Evolutionary conservation across 2,888 invertebrate genomes (phyloP).

Genomic region (Chalcosyrphus nemorum): DNA sequence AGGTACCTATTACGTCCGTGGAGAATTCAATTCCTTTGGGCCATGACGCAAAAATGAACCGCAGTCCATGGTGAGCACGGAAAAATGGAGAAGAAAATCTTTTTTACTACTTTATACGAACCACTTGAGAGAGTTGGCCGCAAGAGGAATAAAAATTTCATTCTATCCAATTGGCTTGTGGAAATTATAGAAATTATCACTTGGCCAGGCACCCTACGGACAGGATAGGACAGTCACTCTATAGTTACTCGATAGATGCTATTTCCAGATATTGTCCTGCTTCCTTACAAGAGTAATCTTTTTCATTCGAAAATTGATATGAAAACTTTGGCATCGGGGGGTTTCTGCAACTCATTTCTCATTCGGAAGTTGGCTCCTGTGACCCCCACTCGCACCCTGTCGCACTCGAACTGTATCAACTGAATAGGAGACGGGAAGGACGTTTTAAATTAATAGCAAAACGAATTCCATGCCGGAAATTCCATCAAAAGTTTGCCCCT

Average conservation of each 20-base stretch:
- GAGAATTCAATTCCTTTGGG: conserved; percentile 42
- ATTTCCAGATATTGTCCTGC: conserved; percentile 31
- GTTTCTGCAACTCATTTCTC: conserved; percentile 42
- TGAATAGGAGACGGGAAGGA: conserved; percentile 31
- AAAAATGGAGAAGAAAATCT: conserved; percentile 7
- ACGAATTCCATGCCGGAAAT: conserved; percentile 63
- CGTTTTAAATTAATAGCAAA: conserved; percentile 66
- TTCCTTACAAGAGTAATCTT: conserved; percentile 16
- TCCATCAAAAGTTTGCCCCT: conserved; percentile 60
- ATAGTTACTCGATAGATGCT: conserved; percentile 7
- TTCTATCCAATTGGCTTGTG: conserved; percentile 21
- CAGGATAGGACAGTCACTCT: too few species aligned
- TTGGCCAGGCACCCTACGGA: conserved; percentile 42
- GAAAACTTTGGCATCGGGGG: conserved; percentile 50
- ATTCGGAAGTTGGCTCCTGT: conserved; percentile 31
- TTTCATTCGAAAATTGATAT: conserved; percentile 41
- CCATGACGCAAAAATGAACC: conserved; percentile 18
- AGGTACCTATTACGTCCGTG: conserved; percentile 40
- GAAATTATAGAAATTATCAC: conserved; percentile 66
- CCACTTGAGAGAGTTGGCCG: conserved; percentile 25
- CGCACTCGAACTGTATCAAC: conserved; percentile 16
- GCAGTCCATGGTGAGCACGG: background rate
- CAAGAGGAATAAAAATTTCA: conserved; percentile 19
- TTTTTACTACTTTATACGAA: background rate
- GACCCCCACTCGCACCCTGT: too few species aligned